phyloP scores from a whole-genome alignment of 1,140 invertebrate species.

The Listronotus bonariensis region DNA sequence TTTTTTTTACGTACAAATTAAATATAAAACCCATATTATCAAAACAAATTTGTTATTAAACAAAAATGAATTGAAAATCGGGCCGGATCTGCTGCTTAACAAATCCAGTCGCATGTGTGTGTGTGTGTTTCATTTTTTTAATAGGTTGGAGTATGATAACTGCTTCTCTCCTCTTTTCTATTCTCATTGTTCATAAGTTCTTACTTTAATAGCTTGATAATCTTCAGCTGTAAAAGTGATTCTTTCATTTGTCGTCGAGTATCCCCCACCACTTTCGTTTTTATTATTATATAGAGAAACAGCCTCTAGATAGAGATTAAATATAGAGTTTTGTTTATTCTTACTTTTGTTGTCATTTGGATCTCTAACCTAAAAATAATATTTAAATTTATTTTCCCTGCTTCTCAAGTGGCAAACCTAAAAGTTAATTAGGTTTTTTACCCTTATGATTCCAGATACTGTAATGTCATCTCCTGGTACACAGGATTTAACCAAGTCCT shows the following conservation, averaged over 20 bases:
- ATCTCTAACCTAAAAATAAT: conserved; percentile 38
- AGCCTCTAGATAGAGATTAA: conserved; percentile 78
- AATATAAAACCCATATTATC: no score
- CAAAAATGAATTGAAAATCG: no score
- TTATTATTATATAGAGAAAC: conserved; percentile 73
- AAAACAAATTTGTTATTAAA: no score
- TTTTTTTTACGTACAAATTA: no score
- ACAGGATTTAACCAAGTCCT: conserved; percentile 86
- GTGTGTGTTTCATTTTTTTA: no score
- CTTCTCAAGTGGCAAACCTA: no score
- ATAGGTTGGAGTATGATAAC: no score
- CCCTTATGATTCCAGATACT: conserved; percentile 76
- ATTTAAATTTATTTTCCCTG: no score
- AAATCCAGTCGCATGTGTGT: no score
- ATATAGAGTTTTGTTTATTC: conserved; percentile 63
- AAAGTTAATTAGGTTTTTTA: conserved; percentile 26
- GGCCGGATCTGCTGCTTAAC: no score
- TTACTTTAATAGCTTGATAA: conserved; percentile 72
- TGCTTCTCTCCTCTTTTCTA: no score
- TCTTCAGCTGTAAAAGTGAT: conserved; percentile 71
- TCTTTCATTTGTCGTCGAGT: conserved; percentile 49
- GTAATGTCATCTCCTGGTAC: conserved; percentile 88
- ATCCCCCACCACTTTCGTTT: conserved; percentile 60
- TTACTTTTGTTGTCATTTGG: conserved; percentile 43
- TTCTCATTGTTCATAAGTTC: background rate